phyloP scores from a whole-genome alignment of 2,797 vertebrate genomes.

The Nannoperca australis region DNA sequence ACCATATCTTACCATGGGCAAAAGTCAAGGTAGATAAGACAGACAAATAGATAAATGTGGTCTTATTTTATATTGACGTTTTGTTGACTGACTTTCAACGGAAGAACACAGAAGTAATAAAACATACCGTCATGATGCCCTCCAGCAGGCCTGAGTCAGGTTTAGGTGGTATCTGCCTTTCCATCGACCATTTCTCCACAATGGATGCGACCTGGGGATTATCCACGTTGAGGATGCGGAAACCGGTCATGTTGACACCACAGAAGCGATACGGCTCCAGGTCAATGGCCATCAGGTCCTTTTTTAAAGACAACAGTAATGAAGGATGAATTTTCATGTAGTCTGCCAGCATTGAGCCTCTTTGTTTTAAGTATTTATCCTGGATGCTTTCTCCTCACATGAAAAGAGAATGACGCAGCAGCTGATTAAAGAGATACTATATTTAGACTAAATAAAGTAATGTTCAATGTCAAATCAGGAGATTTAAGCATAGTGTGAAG shows the following conservation, averaged over 20 bases:
- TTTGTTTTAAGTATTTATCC: constrained; percentile 53
- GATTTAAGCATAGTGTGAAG: constrained; percentile 49
- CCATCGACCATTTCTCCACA: constrained; percentile 98
- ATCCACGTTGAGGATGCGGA: constrained; percentile 97
- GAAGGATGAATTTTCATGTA: constrained; percentile 50
- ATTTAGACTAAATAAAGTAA: constrained; percentile 61
- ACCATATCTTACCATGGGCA: neutral
- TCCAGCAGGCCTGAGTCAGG: constrained; percentile 93
- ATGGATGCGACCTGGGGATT: constrained; percentile 95
- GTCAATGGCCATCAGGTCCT: constrained; percentile 98
- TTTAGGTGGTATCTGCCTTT: constrained; percentile 91
- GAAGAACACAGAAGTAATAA: constrained; percentile 48
- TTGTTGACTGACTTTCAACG: constrained; percentile 21
- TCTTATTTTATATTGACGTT: constrained; percentile 8
- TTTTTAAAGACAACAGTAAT: constrained; percentile 64
- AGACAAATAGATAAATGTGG: neutral
- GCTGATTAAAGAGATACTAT: constrained; percentile 58
- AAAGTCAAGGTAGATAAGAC: neutral
- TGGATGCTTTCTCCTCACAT: constrained; percentile 58
- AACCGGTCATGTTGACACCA: constrained; percentile 98
- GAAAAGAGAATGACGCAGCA: constrained; percentile 53
- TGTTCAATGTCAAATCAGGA: constrained; percentile 62
- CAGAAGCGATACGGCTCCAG: constrained; percentile 98
- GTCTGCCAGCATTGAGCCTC: constrained; percentile 36
- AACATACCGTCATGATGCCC: constrained; percentile 97